These are phyloP conservation scores for Megalopta genalis DNA, from an alignment of 1,140 invertebrate species.

Conservation along the genomic window DNA sequence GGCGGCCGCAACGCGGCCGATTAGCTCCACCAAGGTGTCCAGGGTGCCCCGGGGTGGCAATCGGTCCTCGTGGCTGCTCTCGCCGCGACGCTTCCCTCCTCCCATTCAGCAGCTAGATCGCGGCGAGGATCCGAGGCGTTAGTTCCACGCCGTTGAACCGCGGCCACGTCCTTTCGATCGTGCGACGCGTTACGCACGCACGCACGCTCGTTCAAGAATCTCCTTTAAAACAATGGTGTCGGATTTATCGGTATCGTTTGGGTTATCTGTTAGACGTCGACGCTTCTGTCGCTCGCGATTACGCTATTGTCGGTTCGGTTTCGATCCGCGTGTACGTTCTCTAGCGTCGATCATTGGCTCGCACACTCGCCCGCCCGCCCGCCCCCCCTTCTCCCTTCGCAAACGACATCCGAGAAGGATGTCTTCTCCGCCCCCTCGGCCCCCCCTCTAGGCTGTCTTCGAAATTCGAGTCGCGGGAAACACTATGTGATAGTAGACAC, in stretches of 20 bases:
- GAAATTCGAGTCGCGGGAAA: not conserved
- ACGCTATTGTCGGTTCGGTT: conserved; percentile 15
- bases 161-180: not conserved
- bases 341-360: not conserved
- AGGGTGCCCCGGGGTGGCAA: no score
- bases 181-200: not conserved
- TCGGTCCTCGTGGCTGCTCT: no score
- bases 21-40: no score
- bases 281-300: conserved; percentile 5
- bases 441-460: not conserved
- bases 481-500: conserved; percentile 46
- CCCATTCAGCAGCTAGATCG: no score
- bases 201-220: conserved; percentile 36
- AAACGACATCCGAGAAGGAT: not conserved
- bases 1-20: no score
- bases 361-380: not conserved
- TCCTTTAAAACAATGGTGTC: conserved; percentile 10
- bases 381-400: no score
- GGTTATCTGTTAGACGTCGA: conserved; percentile 5
- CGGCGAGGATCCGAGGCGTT: no score
- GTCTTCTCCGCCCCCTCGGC: no score
- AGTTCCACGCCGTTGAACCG: no score
- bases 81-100: no score
- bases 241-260: conserved; percentile 20
- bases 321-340: conserved; percentile 1